Percentiles rank a stretch among this genome's conserved stretches.
Conservation (phyloP, 1,140 invertebrate species). For the Anagrus nilaparvatae region DNA sequence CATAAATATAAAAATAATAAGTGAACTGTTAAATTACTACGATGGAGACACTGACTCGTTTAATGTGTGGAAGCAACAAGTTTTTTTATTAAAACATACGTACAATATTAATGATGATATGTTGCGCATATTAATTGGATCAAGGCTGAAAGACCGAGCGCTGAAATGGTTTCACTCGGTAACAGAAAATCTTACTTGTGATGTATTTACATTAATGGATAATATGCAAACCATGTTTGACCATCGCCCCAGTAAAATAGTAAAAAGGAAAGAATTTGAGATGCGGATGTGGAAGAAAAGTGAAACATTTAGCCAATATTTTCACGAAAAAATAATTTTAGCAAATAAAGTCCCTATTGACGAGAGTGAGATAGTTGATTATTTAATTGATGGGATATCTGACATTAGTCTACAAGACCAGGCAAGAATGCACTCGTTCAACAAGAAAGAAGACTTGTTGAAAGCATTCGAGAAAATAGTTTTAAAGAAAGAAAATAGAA, state of each 20-base stretch:
- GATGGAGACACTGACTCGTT: slow-evolving; percentile 1
- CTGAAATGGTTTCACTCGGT: slow-evolving; percentile 16
- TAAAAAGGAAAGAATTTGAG: slow-evolving; percentile 16
- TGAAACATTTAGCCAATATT: slow-evolving; percentile 19
- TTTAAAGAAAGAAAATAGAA: not conserved
- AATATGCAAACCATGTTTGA: slow-evolving; percentile 16
- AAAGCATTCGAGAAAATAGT: slow-evolving; percentile 14
- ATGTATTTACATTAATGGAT: not conserved
- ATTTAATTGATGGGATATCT: slow-evolving; percentile 19
- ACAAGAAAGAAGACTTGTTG: slow-evolving; percentile 2
- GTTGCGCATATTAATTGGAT: slow-evolving; percentile 7
- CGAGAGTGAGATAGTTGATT: slow-evolving; percentile 19
- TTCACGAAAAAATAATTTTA: slow-evolving; percentile 19
- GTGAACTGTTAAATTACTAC: slow-evolving; percentile 3
- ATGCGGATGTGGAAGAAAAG: slow-evolving; percentile 8
- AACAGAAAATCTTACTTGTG: slow-evolving; percentile 8
- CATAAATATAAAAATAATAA: no score
- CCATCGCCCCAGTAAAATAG: not conserved
- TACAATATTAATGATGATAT: slow-evolving; percentile 6
- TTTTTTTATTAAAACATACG: not conserved
- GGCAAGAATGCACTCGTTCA: slow-evolving; percentile 11
- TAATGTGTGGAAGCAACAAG: no score
- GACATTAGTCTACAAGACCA: slow-evolving; percentile 15
- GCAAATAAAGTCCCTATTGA: slow-evolving; percentile 16
- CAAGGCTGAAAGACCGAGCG: slow-evolving; percentile 7